A percentile compares a stretch with the other conserved stretches of the same genome.
Conservation (phyloP, 2,113 vertebrate species). For the Physeter macrocephalus region DNA sequence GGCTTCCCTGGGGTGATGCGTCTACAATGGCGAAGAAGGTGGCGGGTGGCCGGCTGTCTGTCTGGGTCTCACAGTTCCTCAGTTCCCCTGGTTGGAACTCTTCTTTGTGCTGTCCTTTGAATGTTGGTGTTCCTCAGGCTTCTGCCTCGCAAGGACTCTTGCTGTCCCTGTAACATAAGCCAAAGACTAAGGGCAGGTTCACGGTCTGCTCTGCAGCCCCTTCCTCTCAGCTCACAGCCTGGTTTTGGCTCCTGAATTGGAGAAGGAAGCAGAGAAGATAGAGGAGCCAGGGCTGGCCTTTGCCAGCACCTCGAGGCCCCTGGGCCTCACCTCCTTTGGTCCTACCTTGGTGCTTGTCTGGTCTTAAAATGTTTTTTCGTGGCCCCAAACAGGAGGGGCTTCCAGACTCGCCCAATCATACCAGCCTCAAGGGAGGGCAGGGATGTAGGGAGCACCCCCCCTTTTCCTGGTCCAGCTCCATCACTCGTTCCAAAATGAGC, state of each 20-base stretch:
- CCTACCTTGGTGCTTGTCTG: neutral
- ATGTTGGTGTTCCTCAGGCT: neutral
- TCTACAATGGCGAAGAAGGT: neutral
- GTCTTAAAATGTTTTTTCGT: neutral
- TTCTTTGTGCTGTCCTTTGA: neutral
- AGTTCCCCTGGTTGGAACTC: neutral
- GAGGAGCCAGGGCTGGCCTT: neutral
- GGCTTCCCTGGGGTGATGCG: neutral
- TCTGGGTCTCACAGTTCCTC: neutral
- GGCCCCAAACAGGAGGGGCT: neutral
- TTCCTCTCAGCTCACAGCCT: neutral
- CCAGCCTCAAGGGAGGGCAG: neutral
- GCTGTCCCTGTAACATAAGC: neutral
- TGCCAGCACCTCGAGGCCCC: neutral
- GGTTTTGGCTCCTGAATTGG: neutral
- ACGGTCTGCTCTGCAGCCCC: neutral
- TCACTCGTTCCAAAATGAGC: neutral
- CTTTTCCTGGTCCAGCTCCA: neutral
- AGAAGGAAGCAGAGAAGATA: neutral
- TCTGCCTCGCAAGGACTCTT: neutral
- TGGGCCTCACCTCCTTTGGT: neutral
- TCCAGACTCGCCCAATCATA: neutral
- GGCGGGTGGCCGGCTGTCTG: neutral
- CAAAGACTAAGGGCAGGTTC: neutral
- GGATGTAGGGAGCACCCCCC: neutral